Evolutionary conservation across 2,888 invertebrate genomes (phyloP).

Genomic region (Tetramorium bicarinatum): DNA sequence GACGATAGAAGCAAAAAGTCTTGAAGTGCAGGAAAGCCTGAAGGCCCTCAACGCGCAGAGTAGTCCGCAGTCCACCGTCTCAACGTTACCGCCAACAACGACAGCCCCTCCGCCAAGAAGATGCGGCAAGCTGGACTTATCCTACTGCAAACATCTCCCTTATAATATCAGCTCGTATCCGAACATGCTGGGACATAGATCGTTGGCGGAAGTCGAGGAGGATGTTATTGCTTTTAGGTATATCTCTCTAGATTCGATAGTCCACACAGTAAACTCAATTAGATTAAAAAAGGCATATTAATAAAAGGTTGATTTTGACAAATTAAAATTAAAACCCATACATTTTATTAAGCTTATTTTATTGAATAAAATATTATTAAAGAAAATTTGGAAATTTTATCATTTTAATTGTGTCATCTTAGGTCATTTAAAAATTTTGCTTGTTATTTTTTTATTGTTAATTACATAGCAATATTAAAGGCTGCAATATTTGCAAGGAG

Average conservation of each 20-base stretch:
- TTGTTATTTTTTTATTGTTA: conserved; percentile 3
- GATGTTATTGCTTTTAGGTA: conserved; percentile 92
- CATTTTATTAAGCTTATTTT: not conserved
- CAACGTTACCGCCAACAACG: conserved; percentile 85
- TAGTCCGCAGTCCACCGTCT: conserved; percentile 82
- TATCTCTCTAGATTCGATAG: not conserved
- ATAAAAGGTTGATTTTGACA: not conserved
- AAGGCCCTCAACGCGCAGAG: conserved; percentile 84
- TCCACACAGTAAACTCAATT: not conserved
- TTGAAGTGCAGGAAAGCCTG: conserved; percentile 89
- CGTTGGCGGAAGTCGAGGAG: conserved; percentile 89
- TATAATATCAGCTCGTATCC: conserved; percentile 95
- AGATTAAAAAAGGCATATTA: not conserved
- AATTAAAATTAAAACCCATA: not conserved
- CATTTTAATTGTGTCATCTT: not conserved
- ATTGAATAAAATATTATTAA: not conserved
- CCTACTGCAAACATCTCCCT: conserved; percentile 91
- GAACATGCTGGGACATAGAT: conserved; percentile 91
- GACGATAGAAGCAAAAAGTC: conserved; percentile 89
- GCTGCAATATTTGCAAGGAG: not conserved
- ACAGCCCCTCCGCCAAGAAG: conserved; percentile 89
- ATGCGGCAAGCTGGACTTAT: conserved; percentile 90
- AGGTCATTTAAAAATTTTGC: not conserved
- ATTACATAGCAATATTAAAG: not conserved
- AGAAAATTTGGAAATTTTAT: not conserved